phyloP scores from a whole-genome alignment of 35 echinoderm and acorn worm genomes.

The Lytechinus pictus region DNA sequence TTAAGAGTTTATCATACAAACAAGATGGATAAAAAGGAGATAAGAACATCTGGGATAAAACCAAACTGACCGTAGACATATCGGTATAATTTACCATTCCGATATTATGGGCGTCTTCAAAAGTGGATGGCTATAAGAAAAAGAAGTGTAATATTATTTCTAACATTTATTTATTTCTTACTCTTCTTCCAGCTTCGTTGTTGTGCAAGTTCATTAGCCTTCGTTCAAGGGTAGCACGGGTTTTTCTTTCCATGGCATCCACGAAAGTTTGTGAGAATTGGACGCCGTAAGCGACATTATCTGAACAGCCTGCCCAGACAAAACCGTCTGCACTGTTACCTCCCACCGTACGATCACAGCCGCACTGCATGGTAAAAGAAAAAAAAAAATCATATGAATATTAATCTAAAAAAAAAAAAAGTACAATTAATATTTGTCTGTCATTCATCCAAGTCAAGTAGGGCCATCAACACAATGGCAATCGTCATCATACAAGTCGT shows the following conservation, averaged over 20 bases:
- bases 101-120: too few relatives aligned
- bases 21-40: too few relatives aligned
- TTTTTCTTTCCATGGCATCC: slow-evolving; percentile 84
- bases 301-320: slow-evolving; percentile 93
- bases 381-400: neutral
- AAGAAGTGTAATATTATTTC: neutral
- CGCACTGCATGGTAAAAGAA: slow-evolving; percentile 58
- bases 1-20: too few relatives aligned
- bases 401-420: neutral
- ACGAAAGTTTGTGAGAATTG: slow-evolving; percentile 91
- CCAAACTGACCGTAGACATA: too few relatives aligned
- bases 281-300: slow-evolving; percentile 88
- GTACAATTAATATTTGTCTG: neutral
- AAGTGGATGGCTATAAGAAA: too few relatives aligned
- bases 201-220: slow-evolving; percentile 97
- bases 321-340: slow-evolving; percentile 84
- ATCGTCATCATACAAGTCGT: neutral
- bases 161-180: slow-evolving; percentile 55
- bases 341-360: slow-evolving; percentile 85
- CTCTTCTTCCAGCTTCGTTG: slow-evolving; percentile 93
- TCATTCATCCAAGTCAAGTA: neutral
- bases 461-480: neutral
- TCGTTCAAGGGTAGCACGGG: slow-evolving; percentile 64
- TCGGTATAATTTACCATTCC: too few relatives aligned
- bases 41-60: too few relatives aligned